Conservation (phyloP, 2,797 vertebrate species). For the Sphenodon punctatus region DNA sequence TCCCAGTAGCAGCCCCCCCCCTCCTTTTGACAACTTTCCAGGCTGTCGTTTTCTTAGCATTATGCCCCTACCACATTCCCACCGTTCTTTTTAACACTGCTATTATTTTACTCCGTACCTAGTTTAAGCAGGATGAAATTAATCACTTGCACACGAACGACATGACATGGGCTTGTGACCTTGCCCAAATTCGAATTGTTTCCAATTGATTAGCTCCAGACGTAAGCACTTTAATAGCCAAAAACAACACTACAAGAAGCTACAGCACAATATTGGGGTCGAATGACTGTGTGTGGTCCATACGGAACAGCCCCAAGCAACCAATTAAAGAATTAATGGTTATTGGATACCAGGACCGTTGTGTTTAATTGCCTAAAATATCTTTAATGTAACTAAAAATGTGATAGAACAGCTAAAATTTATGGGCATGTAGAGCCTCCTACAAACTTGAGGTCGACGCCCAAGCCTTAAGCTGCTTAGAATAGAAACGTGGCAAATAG, state of each 20-base stretch:
- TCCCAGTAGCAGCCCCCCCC: conserved; percentile 33
- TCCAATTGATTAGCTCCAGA: conserved; percentile 67
- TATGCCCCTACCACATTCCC: conserved; percentile 55
- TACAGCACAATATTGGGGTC: conserved; percentile 30
- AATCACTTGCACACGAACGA: conserved; percentile 58
- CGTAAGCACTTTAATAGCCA: conserved; percentile 57
- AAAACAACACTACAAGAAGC: conserved; percentile 53
- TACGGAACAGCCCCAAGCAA: conserved; percentile 50
- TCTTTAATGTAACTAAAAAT: conserved; percentile 50
- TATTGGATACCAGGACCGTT: conserved; percentile 57
- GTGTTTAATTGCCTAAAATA: conserved; percentile 57
- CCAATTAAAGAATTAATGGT: conserved; percentile 67
- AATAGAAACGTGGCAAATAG: conserved; percentile 27
- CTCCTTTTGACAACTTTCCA: conserved; percentile 57
- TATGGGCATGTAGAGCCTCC: neutral
- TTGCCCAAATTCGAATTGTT: conserved; percentile 65
- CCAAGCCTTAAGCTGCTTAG: conserved; percentile 8
- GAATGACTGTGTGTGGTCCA: conserved; percentile 57
- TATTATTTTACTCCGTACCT: conserved; percentile 53
- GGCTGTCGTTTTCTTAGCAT: conserved; percentile 43
- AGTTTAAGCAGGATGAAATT: conserved; percentile 61
- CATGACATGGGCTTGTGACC: conserved; percentile 54
- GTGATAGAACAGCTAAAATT: conserved; percentile 43
- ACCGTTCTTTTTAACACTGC: conserved; percentile 48
- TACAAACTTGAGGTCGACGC: conserved; percentile 32